phyloP scores from a whole-genome alignment of 2,888 invertebrate species.

The Pyrrhosoma nymphula region DNA sequence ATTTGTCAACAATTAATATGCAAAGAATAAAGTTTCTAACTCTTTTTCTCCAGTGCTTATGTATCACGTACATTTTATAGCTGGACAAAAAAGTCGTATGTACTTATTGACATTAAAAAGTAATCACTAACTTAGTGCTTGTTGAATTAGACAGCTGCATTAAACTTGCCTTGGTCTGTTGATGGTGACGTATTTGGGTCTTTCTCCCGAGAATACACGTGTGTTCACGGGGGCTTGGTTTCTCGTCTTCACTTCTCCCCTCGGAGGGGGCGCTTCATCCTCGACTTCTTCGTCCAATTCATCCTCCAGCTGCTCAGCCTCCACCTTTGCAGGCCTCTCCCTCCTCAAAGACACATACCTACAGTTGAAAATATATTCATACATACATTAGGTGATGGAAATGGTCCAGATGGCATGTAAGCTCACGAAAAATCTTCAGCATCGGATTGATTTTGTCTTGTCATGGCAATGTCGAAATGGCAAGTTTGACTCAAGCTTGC shows the following conservation, averaged over 20 bases:
- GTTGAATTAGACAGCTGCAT: background rate
- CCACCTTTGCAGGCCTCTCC: conserved; percentile 72
- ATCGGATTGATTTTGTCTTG: too few relatives aligned
- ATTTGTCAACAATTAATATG: too few relatives aligned
- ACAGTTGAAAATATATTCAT: background rate
- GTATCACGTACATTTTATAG: too few relatives aligned
- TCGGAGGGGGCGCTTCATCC: conserved; percentile 76
- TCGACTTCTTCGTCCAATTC: conserved; percentile 72
- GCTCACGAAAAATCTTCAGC: too few relatives aligned
- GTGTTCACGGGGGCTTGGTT: background rate
- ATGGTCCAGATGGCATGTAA: background rate
- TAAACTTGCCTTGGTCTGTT: conserved; percentile 79
- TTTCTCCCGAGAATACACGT: conserved; percentile 70
- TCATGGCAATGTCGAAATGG: too few relatives aligned
- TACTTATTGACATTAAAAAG: too few relatives aligned
- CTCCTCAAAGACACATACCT: conserved; percentile 60
- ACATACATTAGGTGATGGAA: background rate
- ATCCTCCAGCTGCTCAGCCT: conserved; percentile 73
- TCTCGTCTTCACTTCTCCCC: conserved; percentile 69
- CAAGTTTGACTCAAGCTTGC: too few relatives aligned
- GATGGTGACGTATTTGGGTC: conserved; percentile 86
- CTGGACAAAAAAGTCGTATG: too few relatives aligned
- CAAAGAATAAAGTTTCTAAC: too few relatives aligned
- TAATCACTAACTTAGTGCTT: too few relatives aligned
- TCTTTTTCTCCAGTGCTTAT: too few relatives aligned